Base-by-base conservation (phyloP, 2,797 vertebrate species). In the Hemibagrus guttatus region DNA sequence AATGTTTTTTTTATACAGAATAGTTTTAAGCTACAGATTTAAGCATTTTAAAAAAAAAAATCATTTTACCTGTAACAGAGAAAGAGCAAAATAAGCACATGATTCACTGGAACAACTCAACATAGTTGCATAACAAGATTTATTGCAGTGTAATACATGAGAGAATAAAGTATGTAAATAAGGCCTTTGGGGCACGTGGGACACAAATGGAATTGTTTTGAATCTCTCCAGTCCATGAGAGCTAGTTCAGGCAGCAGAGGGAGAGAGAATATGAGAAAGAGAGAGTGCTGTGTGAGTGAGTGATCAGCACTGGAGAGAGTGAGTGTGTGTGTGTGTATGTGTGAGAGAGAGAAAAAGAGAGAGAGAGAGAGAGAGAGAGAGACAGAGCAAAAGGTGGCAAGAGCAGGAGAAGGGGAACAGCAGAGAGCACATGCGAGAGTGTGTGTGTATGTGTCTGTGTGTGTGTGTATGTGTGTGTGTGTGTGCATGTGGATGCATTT, bases 201-300 rank as follows among this genome's bases (percentile, higher is more conserved):
- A 96, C 96, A 95, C 97, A 96, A 95, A 95, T 96, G 96, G 96
- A 97, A 95, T 96, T 96, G 97, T 97, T 96, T 96, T 95, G 96
- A 97, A 97, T 96, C 96, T 97, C 96, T 96, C 95, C 96, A 95
- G 96, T 97, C 21, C 94, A 96, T 97, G 97, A 97, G 97, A 97
- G 96, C 97, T 95, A 96, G 96, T 96, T 97, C 96, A 96, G 96
- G 95, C 94, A 94, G 92, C 91, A 97, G 97, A 97, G 94, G 95
- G 95, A 94, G 91, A 86, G 90, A 91, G 94, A 90, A 90, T 87
- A 76, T 81, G 39, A 89, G 0, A 87, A 88, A 81, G 91, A 86
- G 90, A 91, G 94, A 90, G 93, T 89, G 94, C 84, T 89, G 91
- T 82, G 56, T 91, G 95, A 91, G 94, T 71, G 74, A 78, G 83